Conservation (phyloP, 2,113 vertebrate genomes). For the Pseudopipra pipra region DNA sequence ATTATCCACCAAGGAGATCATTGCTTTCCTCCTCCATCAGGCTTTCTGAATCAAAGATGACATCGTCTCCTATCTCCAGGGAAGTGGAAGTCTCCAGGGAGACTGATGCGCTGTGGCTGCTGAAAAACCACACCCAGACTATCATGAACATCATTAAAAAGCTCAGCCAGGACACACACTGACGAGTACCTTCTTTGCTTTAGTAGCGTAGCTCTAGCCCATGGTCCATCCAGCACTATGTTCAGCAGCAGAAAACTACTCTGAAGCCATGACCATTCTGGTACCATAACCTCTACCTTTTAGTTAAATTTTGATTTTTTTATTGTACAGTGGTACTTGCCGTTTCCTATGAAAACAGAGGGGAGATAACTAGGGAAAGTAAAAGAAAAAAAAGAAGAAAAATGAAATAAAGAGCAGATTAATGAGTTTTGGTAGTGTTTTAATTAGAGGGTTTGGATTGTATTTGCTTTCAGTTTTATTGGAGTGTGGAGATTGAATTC, state of each 20-base stretch:
- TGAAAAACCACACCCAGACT: constrained; percentile 83
- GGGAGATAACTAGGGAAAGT: background rate
- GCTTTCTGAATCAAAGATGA: constrained; percentile 82
- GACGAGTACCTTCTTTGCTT: background rate
- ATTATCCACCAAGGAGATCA: constrained; percentile 70
- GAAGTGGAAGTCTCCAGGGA: constrained; percentile 64
- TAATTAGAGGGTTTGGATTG: background rate
- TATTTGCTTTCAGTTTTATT: background rate
- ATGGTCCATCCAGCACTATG: background rate
- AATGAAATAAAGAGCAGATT: background rate
- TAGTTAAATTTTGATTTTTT: background rate
- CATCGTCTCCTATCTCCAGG: constrained; percentile 67
- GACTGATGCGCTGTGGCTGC: constrained; percentile 60
- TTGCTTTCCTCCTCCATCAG: constrained; percentile 78
- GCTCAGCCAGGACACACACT: constrained; percentile 63
- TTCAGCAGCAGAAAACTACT: background rate
- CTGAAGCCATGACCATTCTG: background rate
- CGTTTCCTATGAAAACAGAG: background rate
- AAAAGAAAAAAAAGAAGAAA: background rate
- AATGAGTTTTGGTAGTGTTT: background rate
- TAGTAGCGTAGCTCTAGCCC: background rate
- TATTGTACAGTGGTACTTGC: background rate
- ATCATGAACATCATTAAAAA: constrained; percentile 81
- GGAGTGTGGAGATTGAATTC: background rate
- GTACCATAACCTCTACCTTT: background rate